Base-by-base conservation (phyloP, 2,113 vertebrate species). In the Esox niger region DNA sequence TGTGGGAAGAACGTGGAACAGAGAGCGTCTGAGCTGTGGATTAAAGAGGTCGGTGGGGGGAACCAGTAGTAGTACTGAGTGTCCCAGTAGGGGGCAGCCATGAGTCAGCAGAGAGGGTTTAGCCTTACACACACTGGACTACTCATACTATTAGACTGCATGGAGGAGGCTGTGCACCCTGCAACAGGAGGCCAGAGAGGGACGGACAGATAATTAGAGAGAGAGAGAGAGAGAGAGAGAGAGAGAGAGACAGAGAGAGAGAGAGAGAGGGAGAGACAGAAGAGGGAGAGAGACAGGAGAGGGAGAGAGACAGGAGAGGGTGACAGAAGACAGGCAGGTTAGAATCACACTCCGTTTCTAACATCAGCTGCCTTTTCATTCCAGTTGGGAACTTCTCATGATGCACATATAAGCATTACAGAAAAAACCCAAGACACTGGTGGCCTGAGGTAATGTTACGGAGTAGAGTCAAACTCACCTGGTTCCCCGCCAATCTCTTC, bases 91-190 rank as follows among this genome's bases (percentile, higher is more conserved):
- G 90, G n/a, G n/a, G n/a, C n/a, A n/a, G n/a, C n/a, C n/a, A n/a
- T n/a, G n/a, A n/a, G n/a, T n/a, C n/a, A 90, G 79, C 88, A 91
- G 92, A 86, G 90, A 92, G 91, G 88, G 92, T 90, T 91, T 86
- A 93, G 88, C 84, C 88, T 92, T 92, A 93, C 90, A 95, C 90
- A 93, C 79, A 93, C 82, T 90, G 91, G 92, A 89, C 91, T 7
- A 54, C 20, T 94, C 95, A 92, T 95, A 98, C 94, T 95, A 95
- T 95, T 94, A 94, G 94, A 88, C 93, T 93, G 87, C 93, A 93
- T 87, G 90, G 92, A 89, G 91, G 91, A 84, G 90, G 90, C 88
- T 91, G 92, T 90, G 92, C 92, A 91, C 89, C 94, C 95, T 96
- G 92, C 88, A 94, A 93, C 82, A 89, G 91, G 77, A 64, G 47